Evolutionary conservation across 2,797 vertebrate species (phyloP).

Genomic region (Xiphophorus birchmanni): DNA sequence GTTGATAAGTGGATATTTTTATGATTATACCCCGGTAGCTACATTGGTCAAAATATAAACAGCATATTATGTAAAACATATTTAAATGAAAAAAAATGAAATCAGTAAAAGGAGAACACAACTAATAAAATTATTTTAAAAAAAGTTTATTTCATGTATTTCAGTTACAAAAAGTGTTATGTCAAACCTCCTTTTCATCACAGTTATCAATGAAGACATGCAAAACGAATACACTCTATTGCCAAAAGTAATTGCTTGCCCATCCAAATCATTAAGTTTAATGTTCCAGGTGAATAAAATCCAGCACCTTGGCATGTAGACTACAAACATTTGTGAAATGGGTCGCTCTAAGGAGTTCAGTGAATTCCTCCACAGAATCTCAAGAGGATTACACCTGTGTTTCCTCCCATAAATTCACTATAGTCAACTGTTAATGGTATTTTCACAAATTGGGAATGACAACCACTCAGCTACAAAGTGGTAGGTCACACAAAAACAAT

Average conservation of each 20-base stretch:
- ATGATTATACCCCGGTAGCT: background rate
- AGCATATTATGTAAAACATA: background rate
- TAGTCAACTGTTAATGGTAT: background rate
- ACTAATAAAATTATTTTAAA: constrained; percentile 10
- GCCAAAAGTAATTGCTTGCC: background rate
- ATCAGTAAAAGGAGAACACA: background rate
- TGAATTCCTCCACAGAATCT: background rate
- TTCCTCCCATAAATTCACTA: background rate
- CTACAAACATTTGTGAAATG: background rate
- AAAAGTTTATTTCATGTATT: constrained; percentile 43
- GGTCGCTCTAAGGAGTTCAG: background rate
- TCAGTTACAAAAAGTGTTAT: constrained; percentile 27
- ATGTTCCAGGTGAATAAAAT: background rate
- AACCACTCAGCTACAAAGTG: background rate
- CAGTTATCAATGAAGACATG: constrained; percentile 48
- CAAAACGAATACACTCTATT: constrained; percentile 7
- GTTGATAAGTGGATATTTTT: background rate
- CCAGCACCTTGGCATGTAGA: background rate
- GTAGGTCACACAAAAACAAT: background rate
- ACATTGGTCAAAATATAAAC: background rate
- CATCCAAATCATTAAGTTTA: background rate
- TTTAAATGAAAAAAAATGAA: background rate
- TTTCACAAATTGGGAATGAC: background rate
- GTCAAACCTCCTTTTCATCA: constrained; percentile 31
- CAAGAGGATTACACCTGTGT: background rate